phyloP scores from a whole-genome alignment of 2,113 vertebrate genomes.

The Vanacampus margaritifer region DNA sequence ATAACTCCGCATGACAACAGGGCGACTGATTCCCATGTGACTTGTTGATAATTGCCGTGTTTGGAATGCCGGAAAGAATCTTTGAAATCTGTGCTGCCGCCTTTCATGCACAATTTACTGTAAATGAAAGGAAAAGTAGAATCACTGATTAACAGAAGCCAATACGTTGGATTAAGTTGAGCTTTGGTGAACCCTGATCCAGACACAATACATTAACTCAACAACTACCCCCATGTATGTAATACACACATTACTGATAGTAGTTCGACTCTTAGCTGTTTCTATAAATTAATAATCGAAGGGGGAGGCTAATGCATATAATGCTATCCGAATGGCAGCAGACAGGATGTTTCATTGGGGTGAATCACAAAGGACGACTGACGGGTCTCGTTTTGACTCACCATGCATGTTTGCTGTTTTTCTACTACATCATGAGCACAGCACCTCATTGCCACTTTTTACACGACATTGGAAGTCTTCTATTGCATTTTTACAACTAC shows the following conservation, averaged over 20 bases:
- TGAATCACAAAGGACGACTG: constrained; percentile 44
- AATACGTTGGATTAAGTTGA: constrained; percentile 32
- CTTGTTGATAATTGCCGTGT: constrained; percentile 68
- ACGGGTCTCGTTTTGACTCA: constrained; percentile 36
- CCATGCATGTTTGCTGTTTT: neutral
- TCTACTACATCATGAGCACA: constrained; percentile 23
- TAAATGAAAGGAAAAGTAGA: constrained; percentile 40
- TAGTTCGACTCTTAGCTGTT: constrained; percentile 24
- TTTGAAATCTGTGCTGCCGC: constrained; percentile 48
- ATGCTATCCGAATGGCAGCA: constrained; percentile 23
- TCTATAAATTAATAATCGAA: constrained; percentile 47
- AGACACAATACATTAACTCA: constrained; percentile 39
- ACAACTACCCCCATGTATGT: neutral
- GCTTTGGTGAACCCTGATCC: constrained; percentile 40
- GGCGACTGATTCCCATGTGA: constrained; percentile 62
- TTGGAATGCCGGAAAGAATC: constrained; percentile 63
- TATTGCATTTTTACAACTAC: neutral
- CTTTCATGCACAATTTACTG: constrained; percentile 44
- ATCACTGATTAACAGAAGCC: constrained; percentile 66
- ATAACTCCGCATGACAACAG: constrained; percentile 47
- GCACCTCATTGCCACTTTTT: neutral
- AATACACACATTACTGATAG: neutral
- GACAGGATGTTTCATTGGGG: constrained; percentile 50
- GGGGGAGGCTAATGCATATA: constrained; percentile 16
- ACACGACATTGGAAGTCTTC: neutral